Percentiles rank a stretch among this genome's conserved stretches.
These are phyloP conservation scores for Pseudoatta argentina DNA, from an alignment of 1,140 invertebrate species.

Conservation along the genomic window DNA sequence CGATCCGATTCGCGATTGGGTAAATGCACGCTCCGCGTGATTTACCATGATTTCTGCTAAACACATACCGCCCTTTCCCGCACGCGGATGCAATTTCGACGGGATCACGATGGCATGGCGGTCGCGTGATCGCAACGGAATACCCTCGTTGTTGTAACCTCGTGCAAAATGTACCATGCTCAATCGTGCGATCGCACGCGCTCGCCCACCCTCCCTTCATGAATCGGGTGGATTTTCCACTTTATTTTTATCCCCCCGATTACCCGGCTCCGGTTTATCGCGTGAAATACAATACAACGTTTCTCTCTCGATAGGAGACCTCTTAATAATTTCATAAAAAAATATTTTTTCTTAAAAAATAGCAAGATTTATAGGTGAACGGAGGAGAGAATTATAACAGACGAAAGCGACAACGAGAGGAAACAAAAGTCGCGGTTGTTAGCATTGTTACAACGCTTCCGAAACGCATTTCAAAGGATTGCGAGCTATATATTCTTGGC, in stretches of 20 bases:
- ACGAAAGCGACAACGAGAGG: not conserved
- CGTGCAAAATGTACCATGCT: slow-evolving; percentile 19
- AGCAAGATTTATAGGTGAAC: not conserved
- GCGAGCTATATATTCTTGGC: not conserved
- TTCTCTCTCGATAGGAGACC: too few relatives aligned
- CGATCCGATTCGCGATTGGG: slow-evolving; percentile 25
- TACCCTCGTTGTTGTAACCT: slow-evolving; percentile 40
- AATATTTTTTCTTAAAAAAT: not conserved
- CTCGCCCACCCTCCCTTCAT: not conserved
- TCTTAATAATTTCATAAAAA: not conserved
- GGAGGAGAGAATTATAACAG: not conserved
- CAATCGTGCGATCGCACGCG: slow-evolving; percentile 32
- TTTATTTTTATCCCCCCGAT: not conserved
- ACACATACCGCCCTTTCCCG: slow-evolving; percentile 45
- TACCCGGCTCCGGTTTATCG: not conserved
- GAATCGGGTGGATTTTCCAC: not conserved
- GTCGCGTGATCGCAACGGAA: slow-evolving; percentile 61
- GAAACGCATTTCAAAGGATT: slow-evolving; percentile 17
- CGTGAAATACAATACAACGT: not conserved
- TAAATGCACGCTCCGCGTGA: slow-evolving; percentile 62
- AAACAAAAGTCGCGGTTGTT: slow-evolving; percentile 10
- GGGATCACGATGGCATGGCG: slow-evolving; percentile 43
- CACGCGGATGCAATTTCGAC: slow-evolving; percentile 26
- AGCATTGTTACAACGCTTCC: slow-evolving; percentile 20
- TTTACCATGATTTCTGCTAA: slow-evolving; percentile 63